Evolutionary conservation across 2,888 invertebrate species (phyloP).

Genomic region (Eupithecia pulchellata): DNA sequence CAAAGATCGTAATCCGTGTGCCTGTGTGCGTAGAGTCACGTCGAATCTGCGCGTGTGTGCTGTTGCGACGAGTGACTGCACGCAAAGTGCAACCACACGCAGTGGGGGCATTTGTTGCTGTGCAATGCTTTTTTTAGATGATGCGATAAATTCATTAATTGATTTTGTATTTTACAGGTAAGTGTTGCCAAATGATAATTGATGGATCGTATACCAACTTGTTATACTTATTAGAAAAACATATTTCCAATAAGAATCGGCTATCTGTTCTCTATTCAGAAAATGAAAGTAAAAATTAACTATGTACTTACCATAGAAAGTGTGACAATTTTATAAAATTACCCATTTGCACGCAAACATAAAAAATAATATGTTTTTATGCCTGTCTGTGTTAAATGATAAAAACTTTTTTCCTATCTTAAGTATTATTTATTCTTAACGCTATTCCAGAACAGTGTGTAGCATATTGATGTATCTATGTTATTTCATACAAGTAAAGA

Average conservation of each 20-base stretch:
- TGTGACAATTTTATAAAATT: too few species aligned
- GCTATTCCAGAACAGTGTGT: too few species aligned
- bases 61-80: constrained; percentile 56
- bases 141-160: not conserved
- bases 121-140: constrained; percentile 34
- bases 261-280: not conserved
- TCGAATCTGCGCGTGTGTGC: constrained; percentile 49
- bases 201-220: not conserved
- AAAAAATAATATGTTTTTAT: too few species aligned
- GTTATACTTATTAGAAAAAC: not conserved
- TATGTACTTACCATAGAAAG: too few species aligned
- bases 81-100: constrained; percentile 73
- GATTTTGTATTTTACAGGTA: not conserved
- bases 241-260: not conserved
- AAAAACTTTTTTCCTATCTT: too few species aligned
- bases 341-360: not conserved
- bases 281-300: too few species aligned
- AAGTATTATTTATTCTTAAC: too few species aligned
- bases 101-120: constrained; percentile 68
- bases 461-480: too few species aligned
- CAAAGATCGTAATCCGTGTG: constrained; percentile 9
- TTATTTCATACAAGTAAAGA: not conserved
- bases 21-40: constrained; percentile 4
- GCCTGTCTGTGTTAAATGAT: too few species aligned
- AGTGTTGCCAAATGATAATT: not conserved